Base-by-base conservation (phyloP, 2,888 invertebrate species). In the Allophyes oxyacanthae region DNA sequence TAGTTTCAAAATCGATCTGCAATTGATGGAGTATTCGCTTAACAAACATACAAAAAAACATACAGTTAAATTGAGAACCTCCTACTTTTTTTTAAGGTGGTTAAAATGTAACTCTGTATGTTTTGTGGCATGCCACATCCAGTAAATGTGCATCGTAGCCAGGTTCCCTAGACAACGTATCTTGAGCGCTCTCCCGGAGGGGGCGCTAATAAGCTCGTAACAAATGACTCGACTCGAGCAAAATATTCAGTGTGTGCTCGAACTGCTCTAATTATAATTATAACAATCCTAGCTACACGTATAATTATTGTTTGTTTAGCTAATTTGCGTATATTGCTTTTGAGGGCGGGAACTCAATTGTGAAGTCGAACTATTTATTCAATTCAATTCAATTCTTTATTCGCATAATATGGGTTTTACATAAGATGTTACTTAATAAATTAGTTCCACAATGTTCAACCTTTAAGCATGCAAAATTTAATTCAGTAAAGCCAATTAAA, bases 171-270 rank as follows among this genome's bases (percentile, higher is more conserved):
- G 82, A 78, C 85, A 77, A 81, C 80, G 76, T 77, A 81, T 78
- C 83, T 79, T 73, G 67, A 71, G 70, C 63, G 65, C 45, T 65
- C 65, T 74, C 81, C 77, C 77, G 46, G 56, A 72, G 78, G 78
- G 79, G 72, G 60, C 56, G 60, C 84, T 87, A 87, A 87, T 90
- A 88, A 88, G 86, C 83, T 79, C 54, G 76, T 85, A 84, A 90
- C 80, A 86, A 89, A 90, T 86, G 86, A 87, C 82, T 86, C 67
- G 65, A 77, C 76, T 73, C 58, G 57, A 63, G 68, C 75, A 72
- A 80, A 82, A 81, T 81, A 81, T 73, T 75, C 78, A 64, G 68
- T 75, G 66, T 75, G 72, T 61, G 64, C 53, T 64, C 44, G 45
- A 50, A 56, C 49, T 50, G 60, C 49, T 71, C 57, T 59, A 67